Evolutionary conservation across 2,888 invertebrate species (phyloP), one percentile per base, ranked within the genome.

Genomic region (Cynaeus angustus): DNA sequence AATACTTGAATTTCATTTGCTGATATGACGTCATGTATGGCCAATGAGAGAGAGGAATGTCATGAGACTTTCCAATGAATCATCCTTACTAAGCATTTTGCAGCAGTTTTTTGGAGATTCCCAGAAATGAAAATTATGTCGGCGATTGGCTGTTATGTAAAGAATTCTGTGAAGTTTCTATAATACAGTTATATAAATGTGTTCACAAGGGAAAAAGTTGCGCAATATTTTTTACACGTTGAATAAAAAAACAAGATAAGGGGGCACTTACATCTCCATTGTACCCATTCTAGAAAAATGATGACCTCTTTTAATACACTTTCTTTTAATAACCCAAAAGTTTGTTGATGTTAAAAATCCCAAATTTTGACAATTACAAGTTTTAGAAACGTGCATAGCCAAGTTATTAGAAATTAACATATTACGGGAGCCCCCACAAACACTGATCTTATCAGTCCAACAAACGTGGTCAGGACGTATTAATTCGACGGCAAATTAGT

Each of bases 41-140:
- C 70, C 70, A 70, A 70, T 70, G 16, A 50, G 9, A 41, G n/a
- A 8, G n/a, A 43, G 41, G 13, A 16, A 13, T 70, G 58, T 70
- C 70, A 70, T 62, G 70, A 67, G 70, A 66, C 62, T 66, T 70
- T 62, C 58, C 66, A 6, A 28, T 70, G 70, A 70, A 10, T 70
- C 70, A 70, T 67, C 62, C 37, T 70, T 70, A 70, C 70, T 4
- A 56, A 56, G 70, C 66, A 53, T n/a, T 69, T 69, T 56, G 50
- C 13, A n/a, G 38, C 58, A 3, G 56, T n/a, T 38, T 56, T 68
- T 56, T 43, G 28, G 5, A 38, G 41, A 56, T 68, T 56, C 48
- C 26, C 13, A 16, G 46, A 64, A 61, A 8, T 13, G 50, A 43
- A 37, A 48, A 65, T 53, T 41, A 43, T 33, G 12, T 9, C 16